Base-by-base conservation (phyloP, 2,797 vertebrate genomes). In the Bovichtus variegatus region DNA sequence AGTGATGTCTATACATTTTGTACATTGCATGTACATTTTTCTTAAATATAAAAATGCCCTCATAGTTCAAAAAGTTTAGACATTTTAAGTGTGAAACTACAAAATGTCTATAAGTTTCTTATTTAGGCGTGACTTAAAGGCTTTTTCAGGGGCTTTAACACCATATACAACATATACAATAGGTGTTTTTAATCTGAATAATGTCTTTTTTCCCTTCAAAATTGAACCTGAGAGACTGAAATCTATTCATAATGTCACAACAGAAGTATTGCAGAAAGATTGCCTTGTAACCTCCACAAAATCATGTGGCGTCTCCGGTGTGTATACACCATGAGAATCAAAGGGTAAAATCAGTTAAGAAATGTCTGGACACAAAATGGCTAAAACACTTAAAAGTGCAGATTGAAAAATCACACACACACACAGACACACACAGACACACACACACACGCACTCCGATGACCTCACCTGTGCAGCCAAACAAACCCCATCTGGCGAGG, bases 401-500 rank as follows among this genome's bases (percentile, higher is more conserved):
- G n/a, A n/a, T n/a, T n/a, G n/a, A n/a, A n/a, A n/a, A n/a, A n/a
- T n/a, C n/a, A n/a, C n/a, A n/a, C 69, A 23, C 50, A 25, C 46
- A 31, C 21, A 19, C 38, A 54, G 13, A 41, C 57, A 51, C 46
- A 38, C 29, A 59, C 41, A 19, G 49, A n/a, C 43, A 13, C 41
- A 38, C 54, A 41, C 13, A 40, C 64, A 76, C 74, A 67, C 27
- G 23, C 19, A 21, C 36, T 79, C 68, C 19, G 9, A 58, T 90
- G 66, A 89, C 76, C 77, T 91, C 87, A 90, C 87, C 86, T 89
- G 63, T 83, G 57, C 49, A 63, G 54, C 71, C 34, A 93, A 92
- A 92, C 77, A 92, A 88, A 80, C 43, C 61, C 92, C 93, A 94
- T 93, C 91, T 94, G 92, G 71, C 49, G 49, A 70, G 63, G 82